phyloP scores from a whole-genome alignment of 1,140 invertebrate species.

The Melipona quadrifasciata region DNA sequence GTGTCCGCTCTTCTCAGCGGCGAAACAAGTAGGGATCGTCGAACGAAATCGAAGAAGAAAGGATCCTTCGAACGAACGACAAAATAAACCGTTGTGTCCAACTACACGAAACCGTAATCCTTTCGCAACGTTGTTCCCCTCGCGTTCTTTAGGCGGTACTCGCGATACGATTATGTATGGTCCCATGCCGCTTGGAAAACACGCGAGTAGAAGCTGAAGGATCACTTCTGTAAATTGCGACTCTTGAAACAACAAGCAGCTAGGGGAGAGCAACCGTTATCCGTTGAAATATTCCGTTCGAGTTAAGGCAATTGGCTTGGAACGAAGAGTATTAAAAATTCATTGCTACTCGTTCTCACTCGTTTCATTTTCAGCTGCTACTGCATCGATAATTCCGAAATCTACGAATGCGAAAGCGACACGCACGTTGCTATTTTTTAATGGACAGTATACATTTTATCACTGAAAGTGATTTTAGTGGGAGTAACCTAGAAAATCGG shows the following conservation, averaged over 20 bases:
- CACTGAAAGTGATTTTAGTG: no score
- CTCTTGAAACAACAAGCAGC: neutral
- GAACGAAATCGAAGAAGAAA: neutral
- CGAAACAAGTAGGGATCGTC: slow-evolving; percentile 14
- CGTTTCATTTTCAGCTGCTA: no score
- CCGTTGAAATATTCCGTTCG: neutral
- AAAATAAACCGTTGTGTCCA: slow-evolving; percentile 30
- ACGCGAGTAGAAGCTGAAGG: neutral
- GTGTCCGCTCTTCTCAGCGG: neutral
- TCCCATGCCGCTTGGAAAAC: neutral
- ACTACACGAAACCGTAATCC: slow-evolving; percentile 19
- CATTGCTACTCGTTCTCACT: neutral
- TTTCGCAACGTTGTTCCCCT: neutral
- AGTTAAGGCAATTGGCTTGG: neutral
- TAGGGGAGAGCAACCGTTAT: neutral
- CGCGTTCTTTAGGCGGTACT: neutral
- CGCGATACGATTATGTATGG: slow-evolving; percentile 9
- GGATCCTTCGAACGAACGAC: slow-evolving; percentile 1
- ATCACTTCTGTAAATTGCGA: slow-evolving; percentile 8
- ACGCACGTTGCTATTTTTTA: no score
- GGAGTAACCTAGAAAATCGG: no score
- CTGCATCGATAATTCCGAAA: neutral
- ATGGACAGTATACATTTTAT: no score
- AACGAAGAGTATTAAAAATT: neutral
- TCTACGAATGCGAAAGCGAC: neutral